Percentiles rank a stretch among this genome's conserved stretches.
Evolutionary conservation across 2,888 invertebrate genomes (phyloP).

Genomic region (Coenonympha arcania): DNA sequence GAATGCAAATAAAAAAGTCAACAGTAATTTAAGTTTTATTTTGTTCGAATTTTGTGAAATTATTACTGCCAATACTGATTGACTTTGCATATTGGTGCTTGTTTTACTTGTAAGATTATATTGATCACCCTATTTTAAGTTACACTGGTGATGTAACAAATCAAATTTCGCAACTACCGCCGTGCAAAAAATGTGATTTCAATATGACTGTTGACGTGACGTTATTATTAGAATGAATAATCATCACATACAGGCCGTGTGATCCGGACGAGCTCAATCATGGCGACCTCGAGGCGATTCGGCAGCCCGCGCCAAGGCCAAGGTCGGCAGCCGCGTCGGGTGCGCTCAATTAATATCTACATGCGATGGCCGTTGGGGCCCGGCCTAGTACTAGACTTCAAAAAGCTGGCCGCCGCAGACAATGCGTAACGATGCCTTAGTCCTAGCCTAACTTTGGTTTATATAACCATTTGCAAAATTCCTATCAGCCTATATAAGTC

Average conservation of each 20-base stretch:
- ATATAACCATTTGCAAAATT: too few relatives aligned
- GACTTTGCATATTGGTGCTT: too few relatives aligned
- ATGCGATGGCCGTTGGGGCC: constrained; percentile 41
- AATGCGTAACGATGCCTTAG: too few relatives aligned
- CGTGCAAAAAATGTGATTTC: constrained; percentile 5
- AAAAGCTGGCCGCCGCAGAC: background rate
- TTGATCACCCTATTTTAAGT: too few relatives aligned
- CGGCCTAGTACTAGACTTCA: constrained; percentile 13
- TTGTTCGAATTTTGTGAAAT: too few relatives aligned
- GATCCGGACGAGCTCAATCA: constrained; percentile 70
- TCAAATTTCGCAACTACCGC: background rate
- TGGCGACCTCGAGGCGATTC: constrained; percentile 64
- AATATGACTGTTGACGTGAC: constrained; percentile 19
- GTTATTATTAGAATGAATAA: constrained; percentile 23
- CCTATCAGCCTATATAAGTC: too few relatives aligned
- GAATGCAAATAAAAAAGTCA: too few relatives aligned
- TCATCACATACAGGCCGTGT: constrained; percentile 48
- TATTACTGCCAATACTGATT: too few relatives aligned
- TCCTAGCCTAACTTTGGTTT: too few relatives aligned
- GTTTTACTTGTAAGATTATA: too few relatives aligned
- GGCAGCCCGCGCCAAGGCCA: constrained; percentile 71
- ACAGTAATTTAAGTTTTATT: too few relatives aligned
- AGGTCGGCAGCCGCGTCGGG: constrained; percentile 50
- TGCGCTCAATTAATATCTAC: constrained; percentile 60
- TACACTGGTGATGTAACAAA: background rate